Evolutionary conservation across 2,888 invertebrate species (phyloP).

Genomic region (Gastracanthus pulcherrimus): DNA sequence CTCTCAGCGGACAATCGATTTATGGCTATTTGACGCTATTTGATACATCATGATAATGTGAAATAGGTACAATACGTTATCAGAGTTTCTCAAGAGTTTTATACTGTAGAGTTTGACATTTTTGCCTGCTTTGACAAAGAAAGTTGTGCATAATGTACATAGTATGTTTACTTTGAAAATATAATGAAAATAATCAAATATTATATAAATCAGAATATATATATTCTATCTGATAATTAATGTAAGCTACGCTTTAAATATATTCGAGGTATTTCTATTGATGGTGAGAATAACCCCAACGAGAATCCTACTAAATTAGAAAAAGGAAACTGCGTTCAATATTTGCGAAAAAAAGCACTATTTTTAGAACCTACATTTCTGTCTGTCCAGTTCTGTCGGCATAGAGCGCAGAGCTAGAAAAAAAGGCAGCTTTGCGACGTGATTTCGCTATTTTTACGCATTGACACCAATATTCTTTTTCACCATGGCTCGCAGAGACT

Average conservation of each 20-base stretch:
- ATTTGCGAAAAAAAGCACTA: slow-evolving; percentile 1
- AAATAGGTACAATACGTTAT: background rate
- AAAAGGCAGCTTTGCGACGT: background rate
- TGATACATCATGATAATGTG: background rate
- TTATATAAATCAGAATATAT: too few species aligned
- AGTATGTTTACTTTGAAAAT: too few species aligned
- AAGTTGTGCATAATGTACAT: too few species aligned
- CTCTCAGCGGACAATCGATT: slow-evolving; percentile 20
- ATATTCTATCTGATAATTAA: too few species aligned
- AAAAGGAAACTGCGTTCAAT: background rate
- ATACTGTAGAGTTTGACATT: background rate
- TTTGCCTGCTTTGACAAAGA: background rate
- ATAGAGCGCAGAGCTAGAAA: background rate
- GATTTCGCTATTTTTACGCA: slow-evolving; percentile 36
- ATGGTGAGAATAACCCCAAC: too few species aligned
- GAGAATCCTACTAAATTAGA: background rate
- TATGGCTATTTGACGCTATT: background rate
- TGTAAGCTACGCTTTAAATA: too few species aligned
- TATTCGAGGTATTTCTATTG: too few species aligned
- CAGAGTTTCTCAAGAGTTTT: background rate
- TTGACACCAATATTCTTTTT: slow-evolving; percentile 4
- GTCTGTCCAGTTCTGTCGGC: background rate
- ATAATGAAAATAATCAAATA: too few species aligned
- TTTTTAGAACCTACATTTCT: background rate
- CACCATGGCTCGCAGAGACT: background rate